Conservation (phyloP, 2,797 vertebrate genomes). For the Sandelia bainsii region DNA sequence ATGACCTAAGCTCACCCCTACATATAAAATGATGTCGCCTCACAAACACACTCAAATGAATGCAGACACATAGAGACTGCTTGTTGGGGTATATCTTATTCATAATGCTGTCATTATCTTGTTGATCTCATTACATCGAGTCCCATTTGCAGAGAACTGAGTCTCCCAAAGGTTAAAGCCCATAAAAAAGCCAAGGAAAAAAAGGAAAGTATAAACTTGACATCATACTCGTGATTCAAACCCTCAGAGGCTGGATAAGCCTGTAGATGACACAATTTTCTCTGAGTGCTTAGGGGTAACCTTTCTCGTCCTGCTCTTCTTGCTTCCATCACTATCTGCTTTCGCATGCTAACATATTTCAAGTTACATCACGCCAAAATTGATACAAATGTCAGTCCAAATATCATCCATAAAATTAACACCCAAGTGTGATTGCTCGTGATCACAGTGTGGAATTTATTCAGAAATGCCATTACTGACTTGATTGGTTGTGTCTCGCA, state of each 20-base stretch:
- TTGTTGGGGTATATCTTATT: constrained; percentile 56
- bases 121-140: constrained; percentile 49
- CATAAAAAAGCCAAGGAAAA: constrained; percentile 21
- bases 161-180: constrained; percentile 54
- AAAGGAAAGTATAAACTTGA: constrained; percentile 13
- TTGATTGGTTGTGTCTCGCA: constrained; percentile 1
- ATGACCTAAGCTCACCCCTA: constrained; percentile 11
- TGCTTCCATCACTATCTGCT: neutral
- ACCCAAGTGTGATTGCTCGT: constrained; percentile 21
- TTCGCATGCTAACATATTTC: constrained; percentile 12
- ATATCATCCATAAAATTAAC: constrained; percentile 38
- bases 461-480: constrained; percentile 4
- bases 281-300: constrained; percentile 32
- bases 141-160: constrained; percentile 29
- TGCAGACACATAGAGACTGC: constrained; percentile 17
- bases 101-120: constrained; percentile 54
- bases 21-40: constrained; percentile 8
- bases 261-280: constrained; percentile 37
- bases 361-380: neutral
- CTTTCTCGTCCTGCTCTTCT: neutral
- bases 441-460: constrained; percentile 17
- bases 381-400: constrained; percentile 36
- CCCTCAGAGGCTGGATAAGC: constrained; percentile 30
- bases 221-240: constrained; percentile 50
- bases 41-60: constrained; percentile 18